Evolutionary conservation across 2,113 vertebrate species (phyloP).

Genomic region (Panthera leo): DNA sequence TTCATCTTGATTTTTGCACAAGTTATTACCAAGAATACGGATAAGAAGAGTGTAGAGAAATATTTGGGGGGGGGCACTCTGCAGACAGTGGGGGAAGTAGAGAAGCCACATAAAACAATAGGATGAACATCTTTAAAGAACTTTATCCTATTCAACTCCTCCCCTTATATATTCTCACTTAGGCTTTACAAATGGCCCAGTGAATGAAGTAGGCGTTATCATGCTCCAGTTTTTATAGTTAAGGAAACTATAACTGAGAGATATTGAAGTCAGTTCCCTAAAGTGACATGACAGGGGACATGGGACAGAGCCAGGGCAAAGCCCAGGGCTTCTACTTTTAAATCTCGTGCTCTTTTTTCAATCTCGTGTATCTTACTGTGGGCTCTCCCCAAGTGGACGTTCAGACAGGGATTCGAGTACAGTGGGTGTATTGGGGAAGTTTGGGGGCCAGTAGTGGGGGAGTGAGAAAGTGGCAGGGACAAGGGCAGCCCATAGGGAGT

Average conservation of each 20-base stretch:
- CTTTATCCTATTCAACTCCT: not conserved
- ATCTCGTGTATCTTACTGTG: accelerated
- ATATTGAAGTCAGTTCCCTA: not conserved
- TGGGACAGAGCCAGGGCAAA: not conserved
- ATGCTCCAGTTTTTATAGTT: not conserved
- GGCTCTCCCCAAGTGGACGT: not conserved
- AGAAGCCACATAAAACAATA: not conserved
- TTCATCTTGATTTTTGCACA: not conserved
- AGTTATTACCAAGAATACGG: not conserved
- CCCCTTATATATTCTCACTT: not conserved
- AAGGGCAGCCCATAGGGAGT: not conserved
- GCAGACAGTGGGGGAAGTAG: not conserved
- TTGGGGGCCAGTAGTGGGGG: not conserved
- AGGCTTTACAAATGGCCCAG: not conserved
- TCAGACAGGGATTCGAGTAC: not conserved
- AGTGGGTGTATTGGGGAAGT: not conserved
- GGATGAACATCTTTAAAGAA: not conserved
- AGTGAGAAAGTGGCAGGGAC: not conserved
- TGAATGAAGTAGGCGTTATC: not conserved
- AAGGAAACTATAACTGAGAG: not conserved
- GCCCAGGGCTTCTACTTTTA: not conserved
- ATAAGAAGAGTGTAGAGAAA: not conserved
- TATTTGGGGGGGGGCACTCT: not conserved
- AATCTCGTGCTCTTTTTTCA: not conserved
- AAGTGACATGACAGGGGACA: not conserved